Evolutionary conservation across 1,140 invertebrate genomes (phyloP), one percentile per base, ranked within the genome.

Genomic region (Drosophila repletoides): DNA sequence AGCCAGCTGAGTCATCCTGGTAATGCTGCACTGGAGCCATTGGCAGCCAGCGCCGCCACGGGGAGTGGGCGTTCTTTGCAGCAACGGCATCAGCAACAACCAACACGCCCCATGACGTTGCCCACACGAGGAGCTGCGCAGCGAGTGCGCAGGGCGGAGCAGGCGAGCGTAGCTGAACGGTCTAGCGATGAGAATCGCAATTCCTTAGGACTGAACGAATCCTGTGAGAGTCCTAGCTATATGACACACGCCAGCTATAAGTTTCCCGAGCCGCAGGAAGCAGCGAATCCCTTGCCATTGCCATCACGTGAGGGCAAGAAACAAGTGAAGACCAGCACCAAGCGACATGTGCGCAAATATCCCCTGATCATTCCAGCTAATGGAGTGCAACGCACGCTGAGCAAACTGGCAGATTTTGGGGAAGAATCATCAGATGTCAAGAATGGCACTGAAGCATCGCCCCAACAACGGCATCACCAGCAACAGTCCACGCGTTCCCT

Each of bases 261-360:
- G 58, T 88, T 88, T 6, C 84, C 88, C 0, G 88, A 88, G 6
- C 36, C 56, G 1, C 38, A 48, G 92, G 92, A 93, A 12, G 91
- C n/a, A n/a, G n/a, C 92, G 14, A 96, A 96, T 91, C 93, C 94
- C 1, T 93, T 97, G 63, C 96, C 96, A 0, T 88, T 98, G 61
- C 97, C 97, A 0, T 96, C 96, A 0, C 92, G 96, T 69, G 95
- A 97, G 79, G 92, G 95, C 40, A 94, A 93, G 19, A 95, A 94
- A 76, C 92, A 93, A 4, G 88, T 93, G 7, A 92, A 93, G 52
- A 92, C 93, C 1, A 93, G 92, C 59, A 92, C 91, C 3, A 94
- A 95, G 1, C 91, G 96, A 22, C 96, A 97, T 89, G 95, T 96
- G 49, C 91, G 96, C 34, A 97, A 97, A 89, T 95, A 97, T 92